Evolutionary conservation across 64 coral and sea anemone genomes (phyloP).

Genomic region (Pocillopora verrucosa): DNA sequence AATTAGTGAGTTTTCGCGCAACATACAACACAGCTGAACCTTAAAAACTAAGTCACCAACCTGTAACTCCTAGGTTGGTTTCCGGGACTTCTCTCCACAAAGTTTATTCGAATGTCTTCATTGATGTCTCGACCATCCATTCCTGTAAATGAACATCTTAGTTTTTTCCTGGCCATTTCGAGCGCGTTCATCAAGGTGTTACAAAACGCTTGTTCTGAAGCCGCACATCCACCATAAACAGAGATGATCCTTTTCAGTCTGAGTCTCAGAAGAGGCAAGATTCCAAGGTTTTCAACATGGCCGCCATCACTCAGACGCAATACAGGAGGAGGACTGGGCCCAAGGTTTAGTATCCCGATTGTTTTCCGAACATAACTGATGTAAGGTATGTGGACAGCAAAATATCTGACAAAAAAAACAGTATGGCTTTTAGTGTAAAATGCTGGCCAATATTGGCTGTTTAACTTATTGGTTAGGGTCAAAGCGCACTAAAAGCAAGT

Average conservation of each 20-base stretch:
- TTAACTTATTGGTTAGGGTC: no score
- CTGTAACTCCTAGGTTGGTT: slow-evolving; percentile 7
- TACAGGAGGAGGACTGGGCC: slow-evolving; percentile 14
- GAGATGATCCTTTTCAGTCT: slow-evolving; percentile 6
- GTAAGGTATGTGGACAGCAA: background rate
- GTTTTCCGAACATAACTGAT: background rate
- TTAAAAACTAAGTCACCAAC: background rate
- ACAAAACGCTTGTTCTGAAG: background rate
- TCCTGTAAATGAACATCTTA: background rate
- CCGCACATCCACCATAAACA: background rate
- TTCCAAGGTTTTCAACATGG: slow-evolving; percentile 22
- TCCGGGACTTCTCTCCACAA: background rate
- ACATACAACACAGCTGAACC: no score
- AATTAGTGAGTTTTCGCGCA: no score
- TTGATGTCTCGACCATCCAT: background rate
- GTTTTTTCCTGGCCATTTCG: background rate
- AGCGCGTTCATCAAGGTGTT: background rate
- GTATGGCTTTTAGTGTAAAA: no score
- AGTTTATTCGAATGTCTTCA: background rate
- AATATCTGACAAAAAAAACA: background rate
- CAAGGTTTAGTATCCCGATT: background rate
- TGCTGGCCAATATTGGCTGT: no score
- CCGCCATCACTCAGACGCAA: slow-evolving; percentile 16
- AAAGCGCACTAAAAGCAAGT: no score
- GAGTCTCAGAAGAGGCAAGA: slow-evolving; percentile 1